A percentile compares a stretch with the other conserved stretches of the same genome.
Evolutionary conservation across 1,140 invertebrate genomes (phyloP).

Genomic region (Asobara japonica): DNA sequence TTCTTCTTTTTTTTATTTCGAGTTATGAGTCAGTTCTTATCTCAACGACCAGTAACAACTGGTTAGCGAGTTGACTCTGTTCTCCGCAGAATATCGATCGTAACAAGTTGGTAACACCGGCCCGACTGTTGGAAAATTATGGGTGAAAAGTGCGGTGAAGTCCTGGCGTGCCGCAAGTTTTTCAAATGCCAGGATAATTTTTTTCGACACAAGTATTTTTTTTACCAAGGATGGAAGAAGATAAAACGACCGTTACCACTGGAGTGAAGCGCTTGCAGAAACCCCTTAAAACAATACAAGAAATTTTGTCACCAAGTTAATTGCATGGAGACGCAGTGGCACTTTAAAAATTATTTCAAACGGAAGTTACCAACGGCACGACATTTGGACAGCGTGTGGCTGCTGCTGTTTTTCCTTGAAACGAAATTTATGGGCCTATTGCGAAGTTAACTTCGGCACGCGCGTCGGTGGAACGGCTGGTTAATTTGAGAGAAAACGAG

Average conservation of each 20-base stretch:
- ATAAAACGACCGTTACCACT: not conserved
- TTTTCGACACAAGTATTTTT: not conserved
- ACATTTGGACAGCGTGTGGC: constrained; percentile 51
- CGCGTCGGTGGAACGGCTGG: not conserved
- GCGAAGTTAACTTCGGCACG: constrained; percentile 18
- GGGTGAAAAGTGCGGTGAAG: not conserved
- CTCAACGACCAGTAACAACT: constrained; percentile 34
- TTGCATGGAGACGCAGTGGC: constrained; percentile 19
- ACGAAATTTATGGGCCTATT: constrained; percentile 39
- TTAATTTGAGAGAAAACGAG: no score
- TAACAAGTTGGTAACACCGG: constrained; percentile 14
- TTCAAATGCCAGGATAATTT: constrained; percentile 36
- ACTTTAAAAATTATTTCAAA: constrained; percentile 43
- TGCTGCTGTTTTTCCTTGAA: constrained; percentile 18
- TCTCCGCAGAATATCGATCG: constrained; percentile 21
- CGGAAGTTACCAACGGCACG: constrained; percentile 34
- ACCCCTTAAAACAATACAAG: not conserved
- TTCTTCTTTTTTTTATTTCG: constrained; percentile 9
- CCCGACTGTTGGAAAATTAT: not conserved
- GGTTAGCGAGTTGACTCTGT: constrained; percentile 22
- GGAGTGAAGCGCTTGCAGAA: not conserved
- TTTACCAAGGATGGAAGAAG: not conserved
- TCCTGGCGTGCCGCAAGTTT: constrained; percentile 23
- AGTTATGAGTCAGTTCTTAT: constrained; percentile 26
- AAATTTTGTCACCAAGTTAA: constrained; percentile 39